Conservation (phyloP, 2,113 vertebrate genomes). For the Himantopus leucocephalus region DNA sequence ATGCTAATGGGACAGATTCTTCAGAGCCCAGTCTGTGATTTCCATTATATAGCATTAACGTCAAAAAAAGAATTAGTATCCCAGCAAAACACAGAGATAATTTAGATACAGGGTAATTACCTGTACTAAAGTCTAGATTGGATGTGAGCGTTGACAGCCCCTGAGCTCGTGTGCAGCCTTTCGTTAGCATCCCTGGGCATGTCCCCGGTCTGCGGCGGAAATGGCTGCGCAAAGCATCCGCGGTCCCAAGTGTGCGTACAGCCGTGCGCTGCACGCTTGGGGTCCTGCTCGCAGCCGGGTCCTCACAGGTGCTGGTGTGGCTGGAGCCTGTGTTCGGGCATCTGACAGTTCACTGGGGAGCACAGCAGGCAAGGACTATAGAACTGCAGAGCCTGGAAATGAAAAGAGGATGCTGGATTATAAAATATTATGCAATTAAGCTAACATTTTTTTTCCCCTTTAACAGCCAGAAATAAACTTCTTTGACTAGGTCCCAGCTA, state of each 20-base stretch:
- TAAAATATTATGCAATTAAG: background rate
- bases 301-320: background rate
- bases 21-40: background rate
- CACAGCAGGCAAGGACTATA: background rate
- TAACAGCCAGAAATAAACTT: background rate
- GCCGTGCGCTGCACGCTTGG: rapidly evolving
- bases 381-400: background rate
- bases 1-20: background rate
- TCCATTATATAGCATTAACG: background rate
- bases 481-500: background rate
- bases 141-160: background rate
- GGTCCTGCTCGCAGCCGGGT: background rate
- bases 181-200: rapidly evolving
- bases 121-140: background rate
- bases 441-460: background rate
- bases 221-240: background rate
- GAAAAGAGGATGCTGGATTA: background rate
- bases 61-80: background rate
- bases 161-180: background rate
- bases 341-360: background rate
- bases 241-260: rapidly evolving
- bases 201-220: background rate
- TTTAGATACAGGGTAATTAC: background rate
- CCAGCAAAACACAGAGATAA: background rate
- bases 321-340: background rate